Evolutionary conservation across 2,113 vertebrate species (phyloP).

Genomic region (Phalacrocorax pelagicus): DNA sequence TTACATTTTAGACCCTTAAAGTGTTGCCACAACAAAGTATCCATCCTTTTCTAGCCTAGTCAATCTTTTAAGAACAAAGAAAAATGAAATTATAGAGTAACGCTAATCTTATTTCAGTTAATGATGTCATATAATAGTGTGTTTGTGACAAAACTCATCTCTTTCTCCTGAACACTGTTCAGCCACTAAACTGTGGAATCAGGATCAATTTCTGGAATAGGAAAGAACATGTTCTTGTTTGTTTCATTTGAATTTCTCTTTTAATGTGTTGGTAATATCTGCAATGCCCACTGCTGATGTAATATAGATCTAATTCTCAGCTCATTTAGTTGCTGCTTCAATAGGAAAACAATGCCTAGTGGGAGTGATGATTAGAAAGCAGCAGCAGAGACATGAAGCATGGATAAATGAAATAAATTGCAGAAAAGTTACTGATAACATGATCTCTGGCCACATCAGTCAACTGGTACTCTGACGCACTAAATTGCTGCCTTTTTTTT

Average conservation of each 20-base stretch:
- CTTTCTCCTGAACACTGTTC: background rate
- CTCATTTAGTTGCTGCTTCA: conserved; percentile 63
- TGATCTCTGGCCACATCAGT: conserved; percentile 30
- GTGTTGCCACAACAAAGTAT: background rate
- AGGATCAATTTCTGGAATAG: conserved; percentile 21
- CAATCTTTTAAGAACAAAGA: background rate
- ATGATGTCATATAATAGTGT: background rate
- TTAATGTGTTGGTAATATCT: conserved; percentile 65
- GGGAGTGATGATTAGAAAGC: conserved; percentile 71
- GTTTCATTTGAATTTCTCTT: conserved; percentile 55
- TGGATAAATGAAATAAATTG: conserved; percentile 46
- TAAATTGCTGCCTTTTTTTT: background rate
- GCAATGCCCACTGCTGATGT: conserved; percentile 51
- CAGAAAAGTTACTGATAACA: conserved; percentile 23
- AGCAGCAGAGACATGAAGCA: conserved; percentile 31
- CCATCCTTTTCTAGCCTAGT: background rate
- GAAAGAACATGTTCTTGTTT: conserved; percentile 38
- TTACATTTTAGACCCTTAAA: background rate
- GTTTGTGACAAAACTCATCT: background rate
- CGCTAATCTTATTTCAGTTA: background rate
- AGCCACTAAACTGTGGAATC: background rate
- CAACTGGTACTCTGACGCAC: conserved; percentile 15
- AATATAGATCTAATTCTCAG: conserved; percentile 65
- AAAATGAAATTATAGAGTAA: background rate
- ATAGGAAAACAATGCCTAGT: conserved; percentile 56